Conservation (phyloP, 2,113 vertebrate genomes). For the Chitala chitala region DNA sequence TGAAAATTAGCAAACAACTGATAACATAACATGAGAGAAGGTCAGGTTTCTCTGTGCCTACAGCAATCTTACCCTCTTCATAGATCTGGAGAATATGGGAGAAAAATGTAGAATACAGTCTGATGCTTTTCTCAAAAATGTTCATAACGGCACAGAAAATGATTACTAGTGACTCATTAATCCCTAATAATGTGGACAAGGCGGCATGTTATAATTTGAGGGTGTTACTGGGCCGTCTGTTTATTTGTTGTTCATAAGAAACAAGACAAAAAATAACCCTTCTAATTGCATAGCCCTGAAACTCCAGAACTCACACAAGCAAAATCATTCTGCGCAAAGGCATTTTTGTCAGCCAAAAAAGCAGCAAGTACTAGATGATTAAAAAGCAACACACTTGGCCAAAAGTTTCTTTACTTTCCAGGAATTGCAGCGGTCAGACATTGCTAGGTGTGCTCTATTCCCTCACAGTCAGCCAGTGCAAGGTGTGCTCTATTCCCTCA, state of each 20-base stretch:
- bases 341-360: conserved; percentile 3
- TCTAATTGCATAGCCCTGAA: background rate
- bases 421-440: background rate
- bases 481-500: background rate
- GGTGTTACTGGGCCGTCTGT: too few species aligned
- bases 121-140: too few species aligned
- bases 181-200: too few species aligned
- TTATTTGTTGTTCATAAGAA: background rate
- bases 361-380: conserved; percentile 2
- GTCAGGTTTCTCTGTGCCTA: background rate
- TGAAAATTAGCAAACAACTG: too few species aligned
- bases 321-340: background rate
- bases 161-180: too few species aligned
- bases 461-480: background rate
- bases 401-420: background rate
- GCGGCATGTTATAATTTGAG: too few species aligned
- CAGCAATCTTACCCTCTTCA: background rate
- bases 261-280: background rate
- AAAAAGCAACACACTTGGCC: background rate
- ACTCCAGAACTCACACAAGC: background rate
- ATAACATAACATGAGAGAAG: too few species aligned
- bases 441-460: background rate
- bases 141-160: too few species aligned
- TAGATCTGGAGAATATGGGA: background rate
- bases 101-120: background rate